phyloP scores from a whole-genome alignment of 2,888 invertebrate species.

The Himalopsyche tibetana region DNA sequence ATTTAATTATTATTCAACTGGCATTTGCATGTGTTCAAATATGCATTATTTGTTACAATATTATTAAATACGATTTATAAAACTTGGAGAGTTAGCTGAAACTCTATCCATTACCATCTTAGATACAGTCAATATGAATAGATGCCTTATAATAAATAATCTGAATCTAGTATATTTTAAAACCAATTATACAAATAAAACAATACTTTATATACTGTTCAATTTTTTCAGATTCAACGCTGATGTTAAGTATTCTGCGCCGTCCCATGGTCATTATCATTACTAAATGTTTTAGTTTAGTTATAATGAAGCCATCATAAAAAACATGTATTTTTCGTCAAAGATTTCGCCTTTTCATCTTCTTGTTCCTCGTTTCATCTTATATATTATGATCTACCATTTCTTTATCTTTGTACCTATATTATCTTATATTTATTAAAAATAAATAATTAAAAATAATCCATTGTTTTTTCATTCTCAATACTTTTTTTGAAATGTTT shows the following conservation, averaged over 20 bases:
- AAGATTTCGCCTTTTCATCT: background rate
- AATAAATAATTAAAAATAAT: background rate
- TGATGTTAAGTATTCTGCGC: slow-evolving; percentile 70
- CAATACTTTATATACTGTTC: background rate
- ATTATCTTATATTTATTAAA: background rate
- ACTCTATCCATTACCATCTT: too few species aligned
- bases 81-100: too few species aligned
- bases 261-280: slow-evolving; percentile 66
- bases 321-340: background rate
- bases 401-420: background rate
- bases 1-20: background rate
- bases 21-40: too few species aligned
- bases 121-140: too few species aligned
- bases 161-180: too few species aligned
- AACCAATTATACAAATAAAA: too few species aligned
- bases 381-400: background rate
- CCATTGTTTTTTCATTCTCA: too few species aligned
- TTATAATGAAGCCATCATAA: background rate
- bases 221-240: slow-evolving; percentile 70
- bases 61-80: background rate
- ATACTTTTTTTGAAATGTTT: too few species aligned
- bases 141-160: too few species aligned
- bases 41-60: too few species aligned
- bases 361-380: background rate
- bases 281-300: background rate